Percentiles rank a stretch among this genome's conserved stretches.
Conservation (phyloP, 2,888 invertebrate species). For the Leucoptera coffeella region DNA sequence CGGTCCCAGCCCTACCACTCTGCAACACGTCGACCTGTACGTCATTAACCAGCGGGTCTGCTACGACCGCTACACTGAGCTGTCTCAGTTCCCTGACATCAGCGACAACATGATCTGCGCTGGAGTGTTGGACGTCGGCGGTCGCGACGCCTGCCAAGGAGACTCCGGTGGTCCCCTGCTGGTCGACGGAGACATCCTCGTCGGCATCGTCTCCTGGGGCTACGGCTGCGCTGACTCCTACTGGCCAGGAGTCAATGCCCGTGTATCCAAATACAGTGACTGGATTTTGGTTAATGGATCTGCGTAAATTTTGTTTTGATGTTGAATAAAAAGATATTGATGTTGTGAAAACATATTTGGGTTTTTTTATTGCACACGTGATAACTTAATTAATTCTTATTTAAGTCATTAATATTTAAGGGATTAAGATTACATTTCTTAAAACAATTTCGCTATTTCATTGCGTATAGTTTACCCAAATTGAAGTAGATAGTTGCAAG, state of each 20-base stretch:
- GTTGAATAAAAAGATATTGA: too few species aligned
- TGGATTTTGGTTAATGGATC: conserved; percentile 18
- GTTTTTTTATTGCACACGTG: too few species aligned
- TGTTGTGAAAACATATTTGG: too few species aligned
- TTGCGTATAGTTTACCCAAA: too few species aligned
- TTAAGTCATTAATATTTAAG: too few species aligned
- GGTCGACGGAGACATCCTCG: conserved; percentile 18
- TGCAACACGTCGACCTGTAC: conserved; percentile 16
- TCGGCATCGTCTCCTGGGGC: conserved; percentile 45
- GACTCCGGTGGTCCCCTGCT: conserved; percentile 47
- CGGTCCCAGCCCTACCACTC: conserved; percentile 12
- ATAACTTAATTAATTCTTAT: too few species aligned
- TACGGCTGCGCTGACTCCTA: conserved; percentile 28
- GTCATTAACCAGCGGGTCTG: conserved; percentile 13
- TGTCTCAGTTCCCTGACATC: too few species aligned
- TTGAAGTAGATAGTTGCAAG: too few species aligned
- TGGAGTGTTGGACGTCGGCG: conserved; percentile 15
- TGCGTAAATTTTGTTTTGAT: too few species aligned
- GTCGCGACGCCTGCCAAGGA: conserved; percentile 31
- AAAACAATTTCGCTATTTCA: too few species aligned
- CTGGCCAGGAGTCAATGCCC: conserved; percentile 45
- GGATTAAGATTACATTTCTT: too few species aligned
- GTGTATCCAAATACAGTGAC: conserved; percentile 18
- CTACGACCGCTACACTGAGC: conserved; percentile 11
- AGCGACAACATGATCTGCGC: conserved; percentile 20